Base-by-base conservation (phyloP, 2,888 invertebrate species). In the Hirtodrosophila trivittata region DNA sequence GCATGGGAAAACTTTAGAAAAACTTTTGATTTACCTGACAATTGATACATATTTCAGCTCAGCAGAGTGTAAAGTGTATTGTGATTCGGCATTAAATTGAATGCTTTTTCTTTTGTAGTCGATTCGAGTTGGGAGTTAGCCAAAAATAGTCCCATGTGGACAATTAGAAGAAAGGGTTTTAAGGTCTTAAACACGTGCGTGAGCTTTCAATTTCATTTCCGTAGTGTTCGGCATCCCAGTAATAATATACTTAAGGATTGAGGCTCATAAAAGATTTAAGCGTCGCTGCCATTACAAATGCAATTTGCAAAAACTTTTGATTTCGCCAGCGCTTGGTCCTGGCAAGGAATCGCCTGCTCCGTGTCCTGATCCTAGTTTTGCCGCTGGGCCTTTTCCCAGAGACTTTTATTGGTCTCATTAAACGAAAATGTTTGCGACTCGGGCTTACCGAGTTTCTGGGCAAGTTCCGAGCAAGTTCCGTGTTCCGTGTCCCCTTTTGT, bases 331-430 rank as follows among this genome's bases (percentile, higher is more conserved):
- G 28, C n/a, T 5, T 21, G 35, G 7, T 6, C 7, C 28, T 43
- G 42, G 39, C n/a, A 4, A 3, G 25, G 25, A 25, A 25, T 4
- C 25, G 3, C 25, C 25, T 25, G 4, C 25, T 25, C 28, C 5
- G 2, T 3, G n/a, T 28, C 12, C 35, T 38, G n/a, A 8, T 38
- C 13, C 18, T 9, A n/a, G n/a, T 28, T 28, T 25, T 16, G 41
- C 10, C 1, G 3, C 38, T n/a, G 42, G 42, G 47, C 54, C 64
- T 55, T 55, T 45, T 46, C 64, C 66, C 56, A 49, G 43, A 65
- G 66, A 62, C 83, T 80, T 86, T 81, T 81, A 81, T 81, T 81
- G 84, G 80, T 84, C 80, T 81, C 86, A 81, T 81, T 81, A 81
- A 81, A 80, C 63, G 81, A 69, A 59, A 86, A 81, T 86, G 81